Conservation (phyloP, 1,140 invertebrate genomes). For the Delia radicum region DNA sequence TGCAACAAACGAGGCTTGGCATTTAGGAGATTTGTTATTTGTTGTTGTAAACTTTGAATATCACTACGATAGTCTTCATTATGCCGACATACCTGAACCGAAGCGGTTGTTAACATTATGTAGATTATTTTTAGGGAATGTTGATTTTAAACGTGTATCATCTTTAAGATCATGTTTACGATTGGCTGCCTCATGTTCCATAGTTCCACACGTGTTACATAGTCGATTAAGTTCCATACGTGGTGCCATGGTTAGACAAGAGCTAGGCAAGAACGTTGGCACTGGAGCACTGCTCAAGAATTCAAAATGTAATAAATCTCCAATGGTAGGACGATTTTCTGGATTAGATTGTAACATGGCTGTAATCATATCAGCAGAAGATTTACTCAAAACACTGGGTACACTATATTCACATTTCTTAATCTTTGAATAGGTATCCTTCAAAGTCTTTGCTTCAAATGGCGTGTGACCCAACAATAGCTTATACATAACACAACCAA, state of each 20-base stretch:
- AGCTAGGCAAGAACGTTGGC: constrained; percentile 79
- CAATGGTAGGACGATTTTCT: constrained; percentile 74
- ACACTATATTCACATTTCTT: constrained; percentile 84
- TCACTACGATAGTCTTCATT: constrained; percentile 58
- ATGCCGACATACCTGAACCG: constrained; percentile 53
- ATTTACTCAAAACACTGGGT: constrained; percentile 68
- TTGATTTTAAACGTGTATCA: constrained; percentile 49
- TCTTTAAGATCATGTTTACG: constrained; percentile 61
- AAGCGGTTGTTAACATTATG: constrained; percentile 58
- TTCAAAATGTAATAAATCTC: constrained; percentile 72
- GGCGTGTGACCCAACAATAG: constrained; percentile 92
- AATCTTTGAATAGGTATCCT: constrained; percentile 90
- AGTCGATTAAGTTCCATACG: constrained; percentile 76
- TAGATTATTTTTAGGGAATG: constrained; percentile 51
- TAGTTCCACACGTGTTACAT: too few relatives aligned
- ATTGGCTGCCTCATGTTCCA: constrained; percentile 53
- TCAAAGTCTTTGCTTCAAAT: constrained; percentile 87
- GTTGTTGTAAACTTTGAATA: constrained; percentile 60
- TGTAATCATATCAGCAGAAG: constrained; percentile 79
- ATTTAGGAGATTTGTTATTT: constrained; percentile 58
- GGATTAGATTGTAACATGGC: constrained; percentile 84
- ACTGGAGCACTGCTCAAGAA: constrained; percentile 71
- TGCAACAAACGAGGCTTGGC: constrained; percentile 52
- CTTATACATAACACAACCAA: constrained; percentile 95
- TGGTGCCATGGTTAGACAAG: constrained; percentile 90